Evolutionary conservation across 2,888 invertebrate species (phyloP).

Genomic region (Hipparchia semele): DNA sequence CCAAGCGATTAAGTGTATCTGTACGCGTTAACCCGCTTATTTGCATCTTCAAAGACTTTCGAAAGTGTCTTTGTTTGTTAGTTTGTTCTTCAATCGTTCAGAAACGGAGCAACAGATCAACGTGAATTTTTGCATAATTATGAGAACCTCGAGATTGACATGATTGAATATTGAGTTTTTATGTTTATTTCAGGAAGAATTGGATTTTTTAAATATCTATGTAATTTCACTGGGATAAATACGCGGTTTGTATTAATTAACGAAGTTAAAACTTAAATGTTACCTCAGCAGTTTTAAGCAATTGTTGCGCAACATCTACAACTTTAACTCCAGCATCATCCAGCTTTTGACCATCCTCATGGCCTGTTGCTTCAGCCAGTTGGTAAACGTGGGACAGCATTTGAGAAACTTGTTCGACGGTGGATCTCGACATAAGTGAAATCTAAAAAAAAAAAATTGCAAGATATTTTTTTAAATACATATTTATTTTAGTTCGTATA

Average conservation of each 20-base stretch:
- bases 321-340: slow-evolving; percentile 42
- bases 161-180: too few species aligned
- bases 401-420: slow-evolving; percentile 41
- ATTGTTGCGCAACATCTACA: slow-evolving; percentile 45
- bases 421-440: slow-evolving; percentile 37
- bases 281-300: slow-evolving; percentile 51
- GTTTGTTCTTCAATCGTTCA: neutral
- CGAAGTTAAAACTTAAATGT: neutral
- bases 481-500: too few species aligned
- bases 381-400: slow-evolving; percentile 45
- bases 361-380: slow-evolving; percentile 39
- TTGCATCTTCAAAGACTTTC: too few species aligned
- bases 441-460: slow-evolving; percentile 35
- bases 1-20: too few species aligned
- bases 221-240: too few species aligned
- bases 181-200: too few species aligned
- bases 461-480: neutral
- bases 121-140: neutral
- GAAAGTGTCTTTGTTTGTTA: too few species aligned
- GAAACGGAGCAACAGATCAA: neutral
- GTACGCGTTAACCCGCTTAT: too few species aligned
- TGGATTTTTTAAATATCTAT: too few species aligned
- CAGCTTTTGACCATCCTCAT: slow-evolving; percentile 37
- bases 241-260: neutral
- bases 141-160: too few species aligned